Percentiles rank a stretch among this genome's conserved stretches.
phyloP scores from a whole-genome alignment of 1,140 invertebrate species.

The Drosophila trapezifrons region DNA sequence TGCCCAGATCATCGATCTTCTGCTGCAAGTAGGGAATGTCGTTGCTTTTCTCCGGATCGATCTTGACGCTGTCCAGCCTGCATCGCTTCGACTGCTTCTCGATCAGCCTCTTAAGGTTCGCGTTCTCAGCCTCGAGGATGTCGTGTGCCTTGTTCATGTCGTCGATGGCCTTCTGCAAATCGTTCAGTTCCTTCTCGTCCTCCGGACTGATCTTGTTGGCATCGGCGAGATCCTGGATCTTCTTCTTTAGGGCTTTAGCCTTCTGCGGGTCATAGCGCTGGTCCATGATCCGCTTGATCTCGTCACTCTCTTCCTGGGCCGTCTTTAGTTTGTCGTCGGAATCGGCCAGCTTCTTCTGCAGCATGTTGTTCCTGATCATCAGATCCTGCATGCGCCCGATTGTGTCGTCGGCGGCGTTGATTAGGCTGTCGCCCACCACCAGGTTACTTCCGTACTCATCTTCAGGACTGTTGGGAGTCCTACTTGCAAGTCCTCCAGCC shows the following conservation, averaged over 20 bases:
- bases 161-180: constrained; percentile 59
- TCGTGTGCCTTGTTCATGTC: constrained; percentile 73
- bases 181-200: constrained; percentile 60
- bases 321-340: constrained; percentile 48
- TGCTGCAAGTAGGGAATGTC: constrained; percentile 69
- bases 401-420: constrained; percentile 60
- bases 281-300: constrained; percentile 70
- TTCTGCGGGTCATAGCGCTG: constrained; percentile 64
- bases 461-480: not conserved
- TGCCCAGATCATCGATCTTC: constrained; percentile 64
- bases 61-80: constrained; percentile 45
- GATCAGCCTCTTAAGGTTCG: constrained; percentile 63
- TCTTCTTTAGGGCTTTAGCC: constrained; percentile 47
- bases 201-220: constrained; percentile 57
- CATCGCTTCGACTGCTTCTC: constrained; percentile 65
- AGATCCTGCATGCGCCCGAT: constrained; percentile 53
- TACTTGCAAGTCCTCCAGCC: too few species aligned
- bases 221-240: constrained; percentile 61
- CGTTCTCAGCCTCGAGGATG: constrained; percentile 69
- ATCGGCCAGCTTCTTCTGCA: constrained; percentile 45
- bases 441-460: constrained; percentile 31
- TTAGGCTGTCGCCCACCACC: constrained; percentile 63
- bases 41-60: constrained; percentile 65
- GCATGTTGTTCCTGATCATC: constrained; percentile 58
- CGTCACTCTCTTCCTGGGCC: constrained; percentile 46